Percentiles rank a stretch among this genome's conserved stretches.
Conservation (phyloP, 2,888 invertebrate genomes). For the Chouioia cunea region DNA sequence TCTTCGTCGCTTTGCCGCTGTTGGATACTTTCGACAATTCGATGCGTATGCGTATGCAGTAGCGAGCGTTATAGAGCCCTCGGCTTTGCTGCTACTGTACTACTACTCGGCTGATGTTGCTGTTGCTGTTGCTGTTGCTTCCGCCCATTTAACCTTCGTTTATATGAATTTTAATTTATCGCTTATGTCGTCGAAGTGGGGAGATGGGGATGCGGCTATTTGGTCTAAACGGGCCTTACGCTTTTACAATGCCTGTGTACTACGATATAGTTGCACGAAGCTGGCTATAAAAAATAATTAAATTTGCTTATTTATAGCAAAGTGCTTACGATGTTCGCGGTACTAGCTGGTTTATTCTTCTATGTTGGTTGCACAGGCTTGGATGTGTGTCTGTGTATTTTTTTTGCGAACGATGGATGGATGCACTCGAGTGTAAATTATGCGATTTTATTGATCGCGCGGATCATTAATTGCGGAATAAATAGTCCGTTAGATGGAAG, state of each 20-base stretch:
- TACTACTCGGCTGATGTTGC: no score
- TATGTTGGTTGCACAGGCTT: background rate
- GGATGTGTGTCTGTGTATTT: background rate
- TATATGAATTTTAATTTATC: constrained; percentile 43
- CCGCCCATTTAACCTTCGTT: constrained; percentile 28
- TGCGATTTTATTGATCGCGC: background rate
- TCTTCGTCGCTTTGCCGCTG: constrained; percentile 17
- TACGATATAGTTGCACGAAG: background rate
- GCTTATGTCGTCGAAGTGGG: background rate
- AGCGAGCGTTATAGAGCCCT: no score
- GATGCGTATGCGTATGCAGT: background rate
- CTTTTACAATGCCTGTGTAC: no score
- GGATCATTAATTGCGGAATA: constrained; percentile 13
- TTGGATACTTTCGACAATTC: constrained; percentile 32
- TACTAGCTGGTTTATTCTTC: background rate
- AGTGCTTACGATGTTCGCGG: background rate
- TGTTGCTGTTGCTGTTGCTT: no score
- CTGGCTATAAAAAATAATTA: constrained; percentile 38
- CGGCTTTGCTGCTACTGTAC: no score
- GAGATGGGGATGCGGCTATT: no score
- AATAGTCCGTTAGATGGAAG: constrained; percentile 11
- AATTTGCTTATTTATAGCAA: constrained; percentile 28
- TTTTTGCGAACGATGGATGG: background rate
- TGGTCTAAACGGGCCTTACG: no score
- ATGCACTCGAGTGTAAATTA: constrained; percentile 14